phyloP scores from a whole-genome alignment of 2,797 vertebrate species.

The Cacajao melanocephalus region DNA sequence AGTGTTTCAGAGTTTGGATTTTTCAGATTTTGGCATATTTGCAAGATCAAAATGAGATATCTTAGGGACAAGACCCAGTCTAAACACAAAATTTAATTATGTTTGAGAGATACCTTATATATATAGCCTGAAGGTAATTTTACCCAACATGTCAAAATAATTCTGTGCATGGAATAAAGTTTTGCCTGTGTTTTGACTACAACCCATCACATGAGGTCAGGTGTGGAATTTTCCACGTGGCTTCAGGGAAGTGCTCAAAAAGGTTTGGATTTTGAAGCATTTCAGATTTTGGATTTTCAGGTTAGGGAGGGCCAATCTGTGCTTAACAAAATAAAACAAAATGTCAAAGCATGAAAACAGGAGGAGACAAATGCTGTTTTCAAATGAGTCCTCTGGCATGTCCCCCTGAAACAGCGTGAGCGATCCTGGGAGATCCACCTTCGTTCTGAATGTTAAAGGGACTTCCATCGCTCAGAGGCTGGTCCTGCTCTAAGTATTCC shows the following conservation, averaged over 20 bases:
- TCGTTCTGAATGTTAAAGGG: too few species aligned
- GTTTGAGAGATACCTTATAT: neutral
- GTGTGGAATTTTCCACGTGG: neutral
- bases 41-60: neutral
- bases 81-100: neutral
- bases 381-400: neutral
- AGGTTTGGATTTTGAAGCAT: neutral
- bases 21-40: neutral
- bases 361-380: neutral
- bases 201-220: neutral
- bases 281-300: neutral
- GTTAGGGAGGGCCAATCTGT: neutral
- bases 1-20: neutral
- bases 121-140: neutral
- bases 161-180: neutral
- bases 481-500: too few species aligned
- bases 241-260: neutral
- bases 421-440: neutral
- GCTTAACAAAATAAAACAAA: neutral
- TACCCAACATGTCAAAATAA: neutral
- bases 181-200: neutral
- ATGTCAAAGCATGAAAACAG: neutral
- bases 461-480: accelerated
- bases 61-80: neutral
- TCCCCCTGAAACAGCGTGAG: neutral